Base-by-base conservation (phyloP, 2,888 invertebrate species). In the Pollenia griseotomentosa region DNA sequence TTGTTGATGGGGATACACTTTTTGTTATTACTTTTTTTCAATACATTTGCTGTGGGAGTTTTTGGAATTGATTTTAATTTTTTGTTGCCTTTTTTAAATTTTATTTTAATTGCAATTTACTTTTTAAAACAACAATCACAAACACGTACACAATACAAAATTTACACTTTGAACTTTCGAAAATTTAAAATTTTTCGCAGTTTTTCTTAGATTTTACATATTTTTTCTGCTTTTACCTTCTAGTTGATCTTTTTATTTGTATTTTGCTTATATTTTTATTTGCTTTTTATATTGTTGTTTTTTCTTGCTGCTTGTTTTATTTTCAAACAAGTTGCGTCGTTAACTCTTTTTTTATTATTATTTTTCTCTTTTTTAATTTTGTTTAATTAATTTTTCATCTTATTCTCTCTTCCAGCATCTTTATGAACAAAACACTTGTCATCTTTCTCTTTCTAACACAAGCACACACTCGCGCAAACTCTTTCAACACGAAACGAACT, bases 241-340 rank as follows among this genome's bases (percentile, higher is more conserved):
- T 33, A 33, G 53, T 12, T 9, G 23, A 14, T 61, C 5, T 73
- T 48, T 53, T 71, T 55, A 33, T 1, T 40, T 68, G 14, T 65
- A 44, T 40, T 77, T 23, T 74, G 11, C 57, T 48, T 61, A 44
- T 14, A 48, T 65, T 66, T 75, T n/a, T 23, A 7, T 71, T 46
- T 66, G 59, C 33, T 63, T 63, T 33, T 23, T 44, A 33, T 33
- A 33, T 33, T 33, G 33, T 33, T 61, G 42, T 57, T 73, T 73
- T 23, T 61, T 79, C 19, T 46, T 53, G 63, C 12, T 75, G n/a
- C 2, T 84, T 55, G 23, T 53, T 86, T 82, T 70, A n/a, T 75
- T 80, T 83, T 84, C 84, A 84, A 87, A 84, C 87, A 82, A 82
- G 84, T 87, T 87, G 87, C 63, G 68, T 86, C 40, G 80, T 84